Conservation (phyloP, 2,113 vertebrate species). For the Diglossa brunneiventris region DNA sequence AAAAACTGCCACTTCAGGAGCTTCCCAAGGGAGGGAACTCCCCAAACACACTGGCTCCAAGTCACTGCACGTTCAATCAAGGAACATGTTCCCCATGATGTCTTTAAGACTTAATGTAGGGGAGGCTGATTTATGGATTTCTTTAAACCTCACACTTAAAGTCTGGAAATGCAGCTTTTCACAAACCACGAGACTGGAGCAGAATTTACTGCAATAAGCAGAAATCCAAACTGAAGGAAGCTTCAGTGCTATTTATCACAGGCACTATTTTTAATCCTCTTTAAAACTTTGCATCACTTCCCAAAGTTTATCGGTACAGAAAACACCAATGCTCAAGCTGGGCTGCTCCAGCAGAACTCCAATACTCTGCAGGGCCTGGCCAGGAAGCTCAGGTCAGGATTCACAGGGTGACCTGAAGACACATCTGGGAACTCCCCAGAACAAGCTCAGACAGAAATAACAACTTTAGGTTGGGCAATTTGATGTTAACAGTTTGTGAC, state of each 20-base stretch:
- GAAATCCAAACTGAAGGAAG: not conserved
- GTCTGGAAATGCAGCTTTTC: not conserved
- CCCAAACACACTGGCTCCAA: not conserved
- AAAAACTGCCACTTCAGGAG: not conserved
- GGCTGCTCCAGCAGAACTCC: not conserved
- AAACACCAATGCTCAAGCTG: not conserved
- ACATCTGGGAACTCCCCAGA: not conserved
- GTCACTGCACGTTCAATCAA: not conserved
- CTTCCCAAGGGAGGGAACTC: not conserved
- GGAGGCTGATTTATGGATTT: not conserved
- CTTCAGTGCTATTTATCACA: not conserved
- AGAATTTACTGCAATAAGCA: not conserved
- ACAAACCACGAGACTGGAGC: not conserved
- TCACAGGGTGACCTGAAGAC: not conserved
- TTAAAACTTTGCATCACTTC: not conserved
- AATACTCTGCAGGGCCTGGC: not conserved
- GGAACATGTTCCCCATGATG: rapidly evolving
- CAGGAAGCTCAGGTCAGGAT: not conserved
- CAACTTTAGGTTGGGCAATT: not conserved
- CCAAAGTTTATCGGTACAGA: not conserved
- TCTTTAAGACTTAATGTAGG: not conserved
- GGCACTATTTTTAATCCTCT: rapidly evolving
- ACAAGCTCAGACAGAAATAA: not conserved
- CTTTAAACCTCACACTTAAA: not conserved
- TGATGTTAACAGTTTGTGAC: not conserved